Base-by-base conservation (phyloP, 2,113 vertebrate species). In the Cottus gobio region DNA sequence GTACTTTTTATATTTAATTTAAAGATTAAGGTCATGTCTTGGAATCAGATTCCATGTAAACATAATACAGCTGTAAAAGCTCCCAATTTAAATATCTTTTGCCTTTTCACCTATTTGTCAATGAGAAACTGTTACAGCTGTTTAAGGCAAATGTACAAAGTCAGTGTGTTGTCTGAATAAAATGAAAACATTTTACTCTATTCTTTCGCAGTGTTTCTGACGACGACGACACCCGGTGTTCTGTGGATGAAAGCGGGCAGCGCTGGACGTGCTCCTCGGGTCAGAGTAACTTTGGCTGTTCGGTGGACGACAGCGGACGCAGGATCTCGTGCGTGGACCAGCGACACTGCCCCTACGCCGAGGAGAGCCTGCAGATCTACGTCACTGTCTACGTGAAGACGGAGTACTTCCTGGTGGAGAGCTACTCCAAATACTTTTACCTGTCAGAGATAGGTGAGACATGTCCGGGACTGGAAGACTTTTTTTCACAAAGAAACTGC, bases 391-490 rank as follows among this genome's bases (percentile, higher is more conserved):
- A 84, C 0, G 28, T 93, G 31, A 78, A 1, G 70, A 84, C 73
- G 0, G 1, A 80, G 11, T 8, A 85, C 50, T 93, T 82, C 69
- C 71, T 91, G 60, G 9, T 94, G 73, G 91, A 93, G 78, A 77
- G 34, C n/a, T 93, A 93, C 80, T 82, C 71, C 0, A 73, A 62
- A 15, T 2, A 0, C 2, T 93, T 94, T 46, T 80, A 44, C 67
- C 63, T 94, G 36, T 91, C 90, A n/a, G 83, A 89, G 2, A 94
- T 94, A 34, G 90, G 93, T 94, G 72, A 82, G 85, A 37, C 10
- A 15, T 50, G 52, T 30, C 48, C 1, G 34, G 2, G 15, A 24
- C 36, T 22, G 7, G 8, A 0, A 4, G n/a, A n/a, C n/a, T n/a
- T n/a, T n/a, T n/a, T n/a, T n/a, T n/a, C n/a, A 30, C 64, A 10